Evolutionary conservation across 2,113 vertebrate genomes (phyloP), one percentile per base, ranked within the genome.

Genomic region (Agelaius tricolor): DNA sequence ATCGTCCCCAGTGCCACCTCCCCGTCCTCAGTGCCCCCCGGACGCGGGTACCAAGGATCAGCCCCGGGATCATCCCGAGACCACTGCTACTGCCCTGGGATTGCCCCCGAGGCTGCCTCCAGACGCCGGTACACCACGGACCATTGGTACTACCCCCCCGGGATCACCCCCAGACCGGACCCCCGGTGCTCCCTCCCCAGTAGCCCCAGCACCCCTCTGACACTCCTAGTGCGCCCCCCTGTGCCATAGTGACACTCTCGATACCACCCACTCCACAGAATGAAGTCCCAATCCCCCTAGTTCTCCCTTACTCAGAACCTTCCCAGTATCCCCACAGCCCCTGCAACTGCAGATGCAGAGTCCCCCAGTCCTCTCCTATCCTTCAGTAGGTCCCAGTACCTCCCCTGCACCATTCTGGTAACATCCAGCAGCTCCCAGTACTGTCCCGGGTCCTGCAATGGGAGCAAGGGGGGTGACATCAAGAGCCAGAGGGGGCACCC

Each of bases 101-200:
- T 44, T 44, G 22, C 27, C 17, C 27, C 33, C 22, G 9, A 68
- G 54, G 15, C 54, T 52, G 73, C 23, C 33, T 68, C 33, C 44
- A 59, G 31, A 59, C 9, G 8, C 17, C 3, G 5, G 33, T 44
- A 61, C 33, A 68, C 27, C 27, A 61, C 1, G 11, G 21, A 52
- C 9, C 31, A 37, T 5, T 63, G 35, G 26, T 13, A 55, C 10
- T 4, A 1, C 13, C 26, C 21, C 21, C 54, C 54, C 8, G 3
- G 26, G 9, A 57, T 63, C 35, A n/a, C 7, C 14, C 24, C 47
- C 11, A 39, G n/a, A n/a, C 22, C 1, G 0, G 10, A 37, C 21
- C 7, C 6, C 21, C 15, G 0, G 21, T 37, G n/a, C 23, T 35
- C 46, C 7, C n/a, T 46, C 19, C 12, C 13, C 11, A 0, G 11